phyloP scores from a whole-genome alignment of 2,113 vertebrate species.

The Varanus salvator region DNA sequence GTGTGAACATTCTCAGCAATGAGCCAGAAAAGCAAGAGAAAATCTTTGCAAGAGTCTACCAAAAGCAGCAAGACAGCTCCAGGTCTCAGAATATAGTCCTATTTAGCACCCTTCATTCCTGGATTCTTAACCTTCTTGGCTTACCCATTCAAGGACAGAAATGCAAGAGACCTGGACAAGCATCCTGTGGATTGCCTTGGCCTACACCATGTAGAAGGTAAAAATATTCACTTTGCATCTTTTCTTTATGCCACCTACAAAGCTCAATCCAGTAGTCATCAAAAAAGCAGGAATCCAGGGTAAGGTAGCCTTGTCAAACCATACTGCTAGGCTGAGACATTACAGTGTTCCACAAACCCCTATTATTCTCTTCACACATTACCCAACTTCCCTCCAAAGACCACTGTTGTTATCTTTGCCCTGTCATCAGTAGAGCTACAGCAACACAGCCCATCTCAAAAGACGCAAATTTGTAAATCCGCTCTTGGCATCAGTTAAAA shows the following conservation, averaged over 20 bases:
- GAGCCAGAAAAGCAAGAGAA: conserved; percentile 4
- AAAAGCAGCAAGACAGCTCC: neutral
- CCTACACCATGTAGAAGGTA: neutral
- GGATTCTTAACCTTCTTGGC: neutral
- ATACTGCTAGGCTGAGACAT: neutral
- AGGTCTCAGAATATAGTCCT: neutral
- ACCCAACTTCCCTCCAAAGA: neutral
- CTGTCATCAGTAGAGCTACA: neutral
- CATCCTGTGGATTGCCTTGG: neutral
- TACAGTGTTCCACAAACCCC: neutral
- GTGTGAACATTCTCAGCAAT: neutral
- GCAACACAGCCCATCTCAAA: neutral
- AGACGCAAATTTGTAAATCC: conserved; percentile 1
- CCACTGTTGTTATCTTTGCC: neutral
- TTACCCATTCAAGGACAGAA: neutral
- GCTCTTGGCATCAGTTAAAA: conserved; percentile 3
- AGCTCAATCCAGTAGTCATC: neutral
- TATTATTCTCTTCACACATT: neutral
- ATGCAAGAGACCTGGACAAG: neutral
- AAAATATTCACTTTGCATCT: neutral
- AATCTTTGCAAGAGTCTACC: neutral
- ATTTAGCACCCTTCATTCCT: neutral
- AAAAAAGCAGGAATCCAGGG: neutral
- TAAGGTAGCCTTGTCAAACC: neutral
- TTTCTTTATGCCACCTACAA: neutral